phyloP scores from a whole-genome alignment of 2,888 invertebrate genomes.

The Lepidocyrtinus sp. region DNA sequence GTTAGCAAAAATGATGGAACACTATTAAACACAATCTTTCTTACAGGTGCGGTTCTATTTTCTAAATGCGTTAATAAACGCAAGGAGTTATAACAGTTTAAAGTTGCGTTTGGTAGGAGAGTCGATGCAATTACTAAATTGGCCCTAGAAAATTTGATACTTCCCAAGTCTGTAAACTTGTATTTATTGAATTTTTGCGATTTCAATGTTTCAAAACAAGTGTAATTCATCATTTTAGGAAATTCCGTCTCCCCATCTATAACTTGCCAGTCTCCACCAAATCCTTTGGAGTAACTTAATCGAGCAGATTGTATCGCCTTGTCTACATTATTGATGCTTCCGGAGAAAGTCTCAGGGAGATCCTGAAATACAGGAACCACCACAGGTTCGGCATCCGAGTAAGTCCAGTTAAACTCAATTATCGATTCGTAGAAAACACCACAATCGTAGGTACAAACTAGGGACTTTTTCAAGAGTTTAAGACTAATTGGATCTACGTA shows the following conservation, averaged over 20 bases:
- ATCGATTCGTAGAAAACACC: not conserved
- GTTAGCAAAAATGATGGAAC: not conserved
- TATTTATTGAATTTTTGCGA: not conserved
- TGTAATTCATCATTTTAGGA: not conserved
- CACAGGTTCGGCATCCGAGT: not conserved
- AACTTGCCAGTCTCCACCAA: not conserved
- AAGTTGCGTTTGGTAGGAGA: not conserved
- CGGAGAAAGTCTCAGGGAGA: no score
- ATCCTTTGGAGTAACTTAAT: not conserved
- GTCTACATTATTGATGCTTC: not conserved
- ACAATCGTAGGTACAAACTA: not conserved
- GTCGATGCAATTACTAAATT: not conserved
- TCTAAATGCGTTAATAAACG: not conserved
- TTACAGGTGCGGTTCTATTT: not conserved
- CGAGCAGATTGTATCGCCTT: no score
- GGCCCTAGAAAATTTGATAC: not conserved
- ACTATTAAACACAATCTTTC: not conserved
- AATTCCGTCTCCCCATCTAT: not conserved
- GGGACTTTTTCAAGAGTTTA: not conserved
- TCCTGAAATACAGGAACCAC: not conserved
- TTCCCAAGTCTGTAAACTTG: not conserved
- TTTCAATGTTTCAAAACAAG: not conserved
- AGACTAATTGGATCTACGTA: not conserved
- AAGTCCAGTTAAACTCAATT: not conserved
- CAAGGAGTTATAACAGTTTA: not conserved